Base-by-base conservation (phyloP, 2,797 vertebrate genomes). In the Crotalus adamanteus region DNA sequence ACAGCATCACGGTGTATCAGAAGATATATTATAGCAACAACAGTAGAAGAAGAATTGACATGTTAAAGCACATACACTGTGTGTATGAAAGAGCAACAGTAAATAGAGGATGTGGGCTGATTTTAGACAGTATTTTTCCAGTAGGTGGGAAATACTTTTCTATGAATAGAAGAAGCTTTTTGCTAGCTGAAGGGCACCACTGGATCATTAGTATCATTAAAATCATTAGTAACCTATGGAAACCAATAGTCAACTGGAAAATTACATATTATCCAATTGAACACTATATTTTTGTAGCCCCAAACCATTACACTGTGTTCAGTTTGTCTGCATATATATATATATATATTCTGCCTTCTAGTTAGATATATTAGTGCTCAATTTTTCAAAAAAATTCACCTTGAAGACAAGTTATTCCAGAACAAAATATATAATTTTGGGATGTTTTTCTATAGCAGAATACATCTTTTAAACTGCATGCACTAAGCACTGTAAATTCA, bases 321-420 rank as follows among this genome's bases (percentile, higher is more conserved):
- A n/a, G 26, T 7, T 89, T 60, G 13, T n/a, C 47, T 63, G 53
- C 37, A 83, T 31, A 59, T 26, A 56, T 37, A 86, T 51, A 86
- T 51, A 37, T 37, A 92, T 61, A 13, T 63, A 86, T 93, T 94
- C 94, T 73, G 93, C 89, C 60, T 91, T 94, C 91, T 86, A 63
- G 57, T 83, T 94, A 93, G 59, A 91, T 91, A 6, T 14, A 93
- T 53, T 63, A 37, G 63, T 31, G 28, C 13, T 93, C 91, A 92
- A 57, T 69, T 94, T 42, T 69, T 95, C n/a, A n/a, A 94, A 94
- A 95, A 92, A 95, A 94, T 53, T 60, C 65, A 47, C 94, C 94
- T 95, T 91, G 95, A 95, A 94, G 93, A 53, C 53, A 86, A 65
- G 31, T 83, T 93, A 47, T 59, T 95, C 93, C 94, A 93, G 93